Evolutionary conservation across 1,140 invertebrate genomes (phyloP).

Genomic region (Battus philenor): DNA sequence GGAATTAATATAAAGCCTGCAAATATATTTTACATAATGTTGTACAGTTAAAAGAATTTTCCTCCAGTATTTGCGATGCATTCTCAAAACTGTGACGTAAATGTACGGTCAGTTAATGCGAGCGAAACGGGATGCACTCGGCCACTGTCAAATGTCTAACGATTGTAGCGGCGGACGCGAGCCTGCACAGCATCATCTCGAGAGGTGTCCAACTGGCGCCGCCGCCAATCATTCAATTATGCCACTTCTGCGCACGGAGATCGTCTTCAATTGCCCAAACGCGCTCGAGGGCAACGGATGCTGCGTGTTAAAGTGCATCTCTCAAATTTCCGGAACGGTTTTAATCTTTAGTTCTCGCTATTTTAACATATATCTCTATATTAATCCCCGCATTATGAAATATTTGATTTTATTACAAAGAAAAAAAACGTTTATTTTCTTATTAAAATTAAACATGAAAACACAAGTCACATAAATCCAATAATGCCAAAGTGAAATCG

Average conservation of each 20-base stretch:
- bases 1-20: no score
- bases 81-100: conserved; percentile 10
- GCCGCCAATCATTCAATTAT: conserved; percentile 66
- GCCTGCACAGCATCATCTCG: conserved; percentile 53
- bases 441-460: no score
- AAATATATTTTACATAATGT: neutral
- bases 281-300: conserved; percentile 12
- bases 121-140: conserved; percentile 21
- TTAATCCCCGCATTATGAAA: no score
- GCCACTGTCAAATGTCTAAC: conserved; percentile 22
- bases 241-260: conserved; percentile 29
- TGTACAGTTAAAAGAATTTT: conserved; percentile 5
- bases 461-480: no score
- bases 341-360: no score
- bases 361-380: no score
- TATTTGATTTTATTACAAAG: no score
- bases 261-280: conserved; percentile 29
- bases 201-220: conserved; percentile 59
- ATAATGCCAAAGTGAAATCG: no score
- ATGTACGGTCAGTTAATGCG: conserved; percentile 6
- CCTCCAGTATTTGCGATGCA: conserved; percentile 1
- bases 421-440: no score
- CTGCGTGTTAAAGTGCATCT: conserved; percentile 10
- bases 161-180: conserved; percentile 36
- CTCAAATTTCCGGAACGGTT: neutral